Evolutionary conservation across 2,113 vertebrate species (phyloP).

Genomic region (Sprattus sprattus): DNA sequence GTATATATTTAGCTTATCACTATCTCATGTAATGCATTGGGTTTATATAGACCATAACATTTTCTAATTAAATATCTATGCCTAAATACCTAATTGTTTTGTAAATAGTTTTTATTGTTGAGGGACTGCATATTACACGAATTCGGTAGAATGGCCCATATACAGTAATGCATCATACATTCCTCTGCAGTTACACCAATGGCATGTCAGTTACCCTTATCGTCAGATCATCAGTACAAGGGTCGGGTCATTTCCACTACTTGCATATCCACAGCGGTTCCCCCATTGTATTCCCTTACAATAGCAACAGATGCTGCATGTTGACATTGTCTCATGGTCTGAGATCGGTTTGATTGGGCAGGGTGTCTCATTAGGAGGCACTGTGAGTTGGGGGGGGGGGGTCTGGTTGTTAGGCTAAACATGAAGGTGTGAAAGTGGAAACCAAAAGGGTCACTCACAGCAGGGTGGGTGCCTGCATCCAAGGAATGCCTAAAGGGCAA

Average conservation of each 20-base stretch:
- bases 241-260: neutral
- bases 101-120: no score
- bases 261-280: neutral
- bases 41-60: no score
- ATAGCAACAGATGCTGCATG: slow-evolving; percentile 4
- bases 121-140: no score
- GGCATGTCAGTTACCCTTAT: neutral
- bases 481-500: neutral
- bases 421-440: slow-evolving; percentile 48
- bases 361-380: neutral
- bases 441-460: slow-evolving; percentile 51
- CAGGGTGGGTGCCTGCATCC: neutral
- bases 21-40: no score
- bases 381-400: neutral
- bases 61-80: no score
- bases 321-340: neutral
- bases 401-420: slow-evolving; percentile 28
- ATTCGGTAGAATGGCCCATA: no score
- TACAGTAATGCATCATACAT: neutral
- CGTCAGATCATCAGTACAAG: neutral
- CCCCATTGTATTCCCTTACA: neutral
- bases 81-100: no score
- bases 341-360: neutral
- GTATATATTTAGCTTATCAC: no score
- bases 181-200: neutral